Evolutionary conservation across 2,888 invertebrate species (phyloP), one percentile per base, ranked within the genome.

Genomic region (Augochlorella aurata): DNA sequence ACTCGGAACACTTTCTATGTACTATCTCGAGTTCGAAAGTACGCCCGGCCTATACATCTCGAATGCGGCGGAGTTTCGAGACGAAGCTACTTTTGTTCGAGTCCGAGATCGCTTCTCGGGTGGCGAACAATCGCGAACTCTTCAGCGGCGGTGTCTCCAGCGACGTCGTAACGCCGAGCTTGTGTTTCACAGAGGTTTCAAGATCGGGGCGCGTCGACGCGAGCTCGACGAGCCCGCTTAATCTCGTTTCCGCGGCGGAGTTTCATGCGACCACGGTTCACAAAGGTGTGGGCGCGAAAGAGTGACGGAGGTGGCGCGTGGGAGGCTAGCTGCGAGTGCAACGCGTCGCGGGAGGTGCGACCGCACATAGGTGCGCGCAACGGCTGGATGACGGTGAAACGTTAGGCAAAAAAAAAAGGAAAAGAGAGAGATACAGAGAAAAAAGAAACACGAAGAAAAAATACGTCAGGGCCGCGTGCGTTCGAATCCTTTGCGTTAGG

Each of bases 191-290:
- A 3, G 63, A 9, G 63, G 18, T 29, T 18, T 63, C 38, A 16
- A 38, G 63, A 10, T 38, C 38, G 18, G 18, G 10, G 38, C 63
- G 63, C 63, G 63, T 38, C 63, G 63, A 38, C 61, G 29, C 61
- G 29, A 38, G 63, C 38, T 63, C 38, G 38, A 38, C 63, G 38
- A 50, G 18, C 14, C 58, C 12, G 21, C 12, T 29, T 61, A 61
- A 61, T 61, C 66, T 66, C 47, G 66, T 21, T 47, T 66, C 45
- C 47, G 66, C 45, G 66, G 16, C 47, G 47, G 66, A 66, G 45
- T 66, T 47, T 66, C 45, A 47, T 45, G 21, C 66, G 21, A 9
- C 45, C 66, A 47, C 21, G 66, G 1, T 47, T 66, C 45, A 47
- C 45, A 66, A 47, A 47, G 66, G 63, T 38, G 63, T 63, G 38